phyloP scores from a whole-genome alignment of 1,140 invertebrate species.

The Onthophagus taurus region DNA sequence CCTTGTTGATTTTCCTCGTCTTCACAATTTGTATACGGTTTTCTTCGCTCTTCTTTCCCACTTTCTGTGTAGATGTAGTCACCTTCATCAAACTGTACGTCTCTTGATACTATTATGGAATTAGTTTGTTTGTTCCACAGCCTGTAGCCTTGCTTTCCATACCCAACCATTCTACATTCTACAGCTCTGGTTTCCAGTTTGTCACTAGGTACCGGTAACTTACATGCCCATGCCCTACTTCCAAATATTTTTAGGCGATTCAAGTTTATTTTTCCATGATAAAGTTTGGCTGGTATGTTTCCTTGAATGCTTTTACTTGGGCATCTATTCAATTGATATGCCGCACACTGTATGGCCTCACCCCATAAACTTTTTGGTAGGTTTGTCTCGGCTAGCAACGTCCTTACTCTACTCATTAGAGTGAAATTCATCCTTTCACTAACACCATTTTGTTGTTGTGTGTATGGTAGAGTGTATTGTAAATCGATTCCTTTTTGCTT shows the following conservation, averaged over 20 bases:
- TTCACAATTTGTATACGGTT: too few relatives aligned
- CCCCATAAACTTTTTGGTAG: constrained; percentile 35
- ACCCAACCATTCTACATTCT: constrained; percentile 10
- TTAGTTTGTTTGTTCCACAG: constrained; percentile 2
- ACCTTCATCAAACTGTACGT: constrained; percentile 13
- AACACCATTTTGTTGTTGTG: neutral
- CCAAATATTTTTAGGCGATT: too few relatives aligned
- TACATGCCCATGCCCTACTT: too few relatives aligned
- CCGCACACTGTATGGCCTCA: constrained; percentile 30
- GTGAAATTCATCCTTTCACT: neutral
- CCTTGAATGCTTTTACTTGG: too few relatives aligned
- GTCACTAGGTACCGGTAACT: too few relatives aligned
- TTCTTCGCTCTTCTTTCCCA: too few relatives aligned
- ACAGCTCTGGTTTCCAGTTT: constrained; percentile 2
- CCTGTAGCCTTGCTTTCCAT: neutral
- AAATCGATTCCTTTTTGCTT: neutral
- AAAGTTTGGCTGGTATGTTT: too few relatives aligned
- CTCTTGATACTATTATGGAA: constrained; percentile 11
- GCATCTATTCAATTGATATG: too few relatives aligned
- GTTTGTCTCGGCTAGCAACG: constrained; percentile 30
- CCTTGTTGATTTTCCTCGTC: too few relatives aligned
- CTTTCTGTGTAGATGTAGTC: too few relatives aligned
- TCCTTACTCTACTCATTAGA: constrained; percentile 21
- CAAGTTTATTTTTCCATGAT: too few relatives aligned
- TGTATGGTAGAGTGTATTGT: neutral